Evolutionary conservation across 2,797 vertebrate genomes (phyloP).

Genomic region (Scomberomorus guttatus): DNA sequence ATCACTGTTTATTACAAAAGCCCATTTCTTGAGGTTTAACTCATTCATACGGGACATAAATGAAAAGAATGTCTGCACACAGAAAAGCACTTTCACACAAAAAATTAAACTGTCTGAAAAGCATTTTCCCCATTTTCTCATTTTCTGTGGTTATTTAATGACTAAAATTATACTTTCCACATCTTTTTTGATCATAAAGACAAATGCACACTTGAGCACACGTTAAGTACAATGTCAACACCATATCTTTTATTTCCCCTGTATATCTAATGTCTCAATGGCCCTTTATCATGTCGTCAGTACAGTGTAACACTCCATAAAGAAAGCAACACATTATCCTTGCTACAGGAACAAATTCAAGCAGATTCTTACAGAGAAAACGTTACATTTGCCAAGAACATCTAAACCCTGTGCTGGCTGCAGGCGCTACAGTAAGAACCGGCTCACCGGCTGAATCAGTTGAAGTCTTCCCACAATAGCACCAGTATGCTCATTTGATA

Average conservation of each 20-base stretch:
- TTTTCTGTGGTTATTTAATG: too few species aligned
- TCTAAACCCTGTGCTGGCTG: slow-evolving; percentile 4
- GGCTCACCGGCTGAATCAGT: too few species aligned
- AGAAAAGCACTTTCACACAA: not conserved
- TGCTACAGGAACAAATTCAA: slow-evolving; percentile 7
- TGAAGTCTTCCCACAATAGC: not conserved
- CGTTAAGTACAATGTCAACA: too few species aligned
- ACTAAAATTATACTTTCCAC: too few species aligned
- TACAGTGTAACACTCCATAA: not conserved
- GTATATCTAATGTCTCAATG: not conserved
- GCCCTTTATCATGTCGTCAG: not conserved
- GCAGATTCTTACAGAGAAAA: slow-evolving; percentile 17
- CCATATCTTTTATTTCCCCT: not conserved
- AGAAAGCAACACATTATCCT: not conserved
- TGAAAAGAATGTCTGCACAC: not conserved
- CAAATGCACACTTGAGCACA: too few species aligned
- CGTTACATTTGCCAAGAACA: not conserved
- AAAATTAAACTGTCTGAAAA: too few species aligned
- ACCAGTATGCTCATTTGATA: not conserved
- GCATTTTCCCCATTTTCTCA: too few species aligned
- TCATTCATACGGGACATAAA: slow-evolving; percentile 4
- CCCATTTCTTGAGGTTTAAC: slow-evolving; percentile 9
- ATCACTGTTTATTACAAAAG: slow-evolving; percentile 22
- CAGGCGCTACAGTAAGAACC: slow-evolving; percentile 17
- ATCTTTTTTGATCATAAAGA: too few species aligned